These are phyloP conservation scores for Hirtodrosophila confusa DNA, from an alignment of 2,888 invertebrate species.

Conservation along the genomic window DNA sequence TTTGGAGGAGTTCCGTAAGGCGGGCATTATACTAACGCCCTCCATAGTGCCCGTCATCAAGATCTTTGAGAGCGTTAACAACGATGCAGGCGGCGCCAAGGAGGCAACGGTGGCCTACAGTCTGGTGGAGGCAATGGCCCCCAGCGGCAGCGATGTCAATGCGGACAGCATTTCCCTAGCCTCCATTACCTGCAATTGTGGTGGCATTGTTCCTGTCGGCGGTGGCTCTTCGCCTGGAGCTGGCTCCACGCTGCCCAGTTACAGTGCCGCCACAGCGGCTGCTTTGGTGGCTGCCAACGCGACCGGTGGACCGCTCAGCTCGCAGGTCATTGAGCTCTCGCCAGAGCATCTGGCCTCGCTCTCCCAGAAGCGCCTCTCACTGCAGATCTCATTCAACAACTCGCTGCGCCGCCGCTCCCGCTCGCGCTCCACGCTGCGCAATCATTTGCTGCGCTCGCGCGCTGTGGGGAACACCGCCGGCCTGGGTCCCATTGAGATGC, in stretches of 20 bases:
- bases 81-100: constrained; percentile 43
- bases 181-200: constrained; percentile 80
- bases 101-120: constrained; percentile 65
- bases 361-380: constrained; percentile 82
- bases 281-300: constrained; percentile 38
- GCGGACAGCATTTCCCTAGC: constrained; percentile 73
- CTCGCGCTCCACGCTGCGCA: constrained; percentile 76
- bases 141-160: constrained; percentile 24
- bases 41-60: constrained; percentile 81
- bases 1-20: constrained; percentile 86
- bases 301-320: constrained; percentile 27
- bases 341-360: constrained; percentile 83
- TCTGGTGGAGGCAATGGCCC: constrained; percentile 57
- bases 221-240: constrained; percentile 10
- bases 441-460: constrained; percentile 80
- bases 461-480: constrained; percentile 65
- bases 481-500: constrained; percentile 48
- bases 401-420: constrained; percentile 74
- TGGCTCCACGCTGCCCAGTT: constrained; percentile 61
- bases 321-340: constrained; percentile 82
- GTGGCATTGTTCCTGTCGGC: constrained; percentile 15
- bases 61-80: constrained; percentile 76
- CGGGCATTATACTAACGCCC: constrained; percentile 82
- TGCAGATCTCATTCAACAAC: constrained; percentile 83
- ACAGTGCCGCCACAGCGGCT: constrained; percentile 59